A percentile compares a stretch with the other conserved stretches of the same genome.
phyloP scores from a whole-genome alignment of 2,888 invertebrate species.

The Oligia fasciuncula region DNA sequence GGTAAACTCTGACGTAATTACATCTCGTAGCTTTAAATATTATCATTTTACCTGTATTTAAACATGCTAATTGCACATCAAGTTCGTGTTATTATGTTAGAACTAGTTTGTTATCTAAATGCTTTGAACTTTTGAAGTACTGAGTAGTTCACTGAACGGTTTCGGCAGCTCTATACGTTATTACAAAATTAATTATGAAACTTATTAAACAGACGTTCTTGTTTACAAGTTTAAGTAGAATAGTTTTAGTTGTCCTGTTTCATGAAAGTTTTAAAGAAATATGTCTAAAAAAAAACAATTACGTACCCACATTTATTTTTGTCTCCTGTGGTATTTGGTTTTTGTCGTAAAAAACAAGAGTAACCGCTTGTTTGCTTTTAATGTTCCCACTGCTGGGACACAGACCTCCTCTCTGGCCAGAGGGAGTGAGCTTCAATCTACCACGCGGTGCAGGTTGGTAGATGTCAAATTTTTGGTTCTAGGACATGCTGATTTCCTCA shows the following conservation, averaged over 20 bases:
- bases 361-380: background rate
- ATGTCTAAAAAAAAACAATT: no score
- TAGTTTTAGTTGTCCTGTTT: slow-evolving; percentile 3
- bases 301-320: background rate
- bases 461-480: no score
- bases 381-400: no score
- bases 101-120: slow-evolving; percentile 25
- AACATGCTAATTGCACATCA: slow-evolving; percentile 16
- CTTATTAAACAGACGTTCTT: background rate
- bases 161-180: slow-evolving; percentile 20
- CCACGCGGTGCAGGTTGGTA: no score
- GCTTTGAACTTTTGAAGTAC: slow-evolving; percentile 1
- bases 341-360: background rate
- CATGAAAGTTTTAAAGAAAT: background rate
- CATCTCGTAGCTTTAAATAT: background rate
- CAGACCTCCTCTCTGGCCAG: no score
- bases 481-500: no score
- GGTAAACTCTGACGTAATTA: background rate
- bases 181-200: slow-evolving; percentile 35
- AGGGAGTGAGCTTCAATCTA: no score
- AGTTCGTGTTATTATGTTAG: slow-evolving; percentile 5
- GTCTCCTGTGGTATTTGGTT: background rate
- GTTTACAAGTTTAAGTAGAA: background rate
- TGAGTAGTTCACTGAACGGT: slow-evolving; percentile 6
- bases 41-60: background rate